Conservation (phyloP, 2,113 vertebrate genomes). For the Eclectus roratus region DNA sequence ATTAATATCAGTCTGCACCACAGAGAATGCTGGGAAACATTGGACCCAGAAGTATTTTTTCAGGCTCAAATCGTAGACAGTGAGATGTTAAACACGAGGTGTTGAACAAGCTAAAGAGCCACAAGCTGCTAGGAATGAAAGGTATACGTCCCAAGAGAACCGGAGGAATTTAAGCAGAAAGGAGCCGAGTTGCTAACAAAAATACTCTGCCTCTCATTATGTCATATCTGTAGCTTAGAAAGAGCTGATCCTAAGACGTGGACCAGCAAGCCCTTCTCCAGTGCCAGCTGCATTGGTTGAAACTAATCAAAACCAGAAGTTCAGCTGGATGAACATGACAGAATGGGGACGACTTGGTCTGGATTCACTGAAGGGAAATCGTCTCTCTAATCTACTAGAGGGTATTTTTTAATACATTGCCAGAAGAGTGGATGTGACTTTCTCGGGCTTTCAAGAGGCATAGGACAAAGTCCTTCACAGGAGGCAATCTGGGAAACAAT, state of each 20-base stretch:
- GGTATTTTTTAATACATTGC: not conserved
- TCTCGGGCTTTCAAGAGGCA: constrained; percentile 13
- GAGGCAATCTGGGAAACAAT: constrained; percentile 54
- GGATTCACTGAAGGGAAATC: constrained; percentile 49
- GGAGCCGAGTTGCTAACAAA: constrained; percentile 19
- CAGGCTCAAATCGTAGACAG: not conserved
- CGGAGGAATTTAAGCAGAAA: constrained; percentile 29
- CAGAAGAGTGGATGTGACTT: constrained; percentile 39
- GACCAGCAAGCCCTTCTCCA: not conserved
- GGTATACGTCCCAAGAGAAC: constrained; percentile 19
- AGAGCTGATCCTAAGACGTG: not conserved
- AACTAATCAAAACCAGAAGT: constrained; percentile 60
- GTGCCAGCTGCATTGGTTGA: constrained; percentile 23
- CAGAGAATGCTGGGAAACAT: constrained; percentile 18
- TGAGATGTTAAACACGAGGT: constrained; percentile 42
- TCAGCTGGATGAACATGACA: constrained; percentile 48
- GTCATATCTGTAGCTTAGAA: constrained; percentile 14
- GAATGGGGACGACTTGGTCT: constrained; percentile 30
- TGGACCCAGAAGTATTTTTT: constrained; percentile 46
- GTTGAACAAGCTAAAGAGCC: constrained; percentile 27
- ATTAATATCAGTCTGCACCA: constrained; percentile 7
- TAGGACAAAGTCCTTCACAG: constrained; percentile 40
- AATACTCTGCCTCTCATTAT: not conserved
- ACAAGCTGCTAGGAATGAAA: constrained; percentile 32
- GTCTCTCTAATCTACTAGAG: constrained; percentile 13